Percentiles rank a stretch among this genome's conserved stretches.
Conservation (phyloP, 92 coral and sea anemone species). For the Phenganax stokvisi region DNA sequence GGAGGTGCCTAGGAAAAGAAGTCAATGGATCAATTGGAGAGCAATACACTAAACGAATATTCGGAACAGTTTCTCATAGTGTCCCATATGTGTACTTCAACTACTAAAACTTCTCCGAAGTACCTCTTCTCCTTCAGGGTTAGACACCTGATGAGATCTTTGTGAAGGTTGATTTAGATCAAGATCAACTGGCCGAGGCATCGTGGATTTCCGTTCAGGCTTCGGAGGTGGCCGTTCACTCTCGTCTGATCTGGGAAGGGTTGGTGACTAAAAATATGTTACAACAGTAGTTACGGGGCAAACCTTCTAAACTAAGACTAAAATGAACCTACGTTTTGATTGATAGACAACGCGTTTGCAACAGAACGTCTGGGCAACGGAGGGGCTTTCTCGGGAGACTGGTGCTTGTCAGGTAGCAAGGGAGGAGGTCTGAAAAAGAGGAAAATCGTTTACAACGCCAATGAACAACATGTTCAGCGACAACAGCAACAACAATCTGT, state of each 20-base stretch:
- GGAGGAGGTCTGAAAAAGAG: conserved; percentile 8
- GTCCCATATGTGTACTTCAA: not conserved
- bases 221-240: conserved; percentile 29
- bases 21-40: no score
- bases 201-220: conserved; percentile 35
- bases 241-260: not conserved
- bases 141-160: not conserved
- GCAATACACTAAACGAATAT: not conserved
- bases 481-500: not conserved
- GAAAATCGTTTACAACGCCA: not conserved
- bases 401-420: conserved; percentile 8
- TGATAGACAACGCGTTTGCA: not conserved
- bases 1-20: conserved; percentile 9
- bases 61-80: not conserved
- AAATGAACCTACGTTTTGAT: not conserved
- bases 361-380: conserved; percentile 20
- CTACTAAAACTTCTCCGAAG: not conserved
- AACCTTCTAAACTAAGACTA: not conserved
- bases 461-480: not conserved
- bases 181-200: conserved; percentile 34
- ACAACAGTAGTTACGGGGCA: not conserved
- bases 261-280: conserved; percentile 4
- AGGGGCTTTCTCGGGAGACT: conserved; percentile 26
- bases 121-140: conserved; percentile 11
- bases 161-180: conserved; percentile 13